Conservation (phyloP, 2,113 vertebrate genomes). For the Halichoerus grypus region DNA sequence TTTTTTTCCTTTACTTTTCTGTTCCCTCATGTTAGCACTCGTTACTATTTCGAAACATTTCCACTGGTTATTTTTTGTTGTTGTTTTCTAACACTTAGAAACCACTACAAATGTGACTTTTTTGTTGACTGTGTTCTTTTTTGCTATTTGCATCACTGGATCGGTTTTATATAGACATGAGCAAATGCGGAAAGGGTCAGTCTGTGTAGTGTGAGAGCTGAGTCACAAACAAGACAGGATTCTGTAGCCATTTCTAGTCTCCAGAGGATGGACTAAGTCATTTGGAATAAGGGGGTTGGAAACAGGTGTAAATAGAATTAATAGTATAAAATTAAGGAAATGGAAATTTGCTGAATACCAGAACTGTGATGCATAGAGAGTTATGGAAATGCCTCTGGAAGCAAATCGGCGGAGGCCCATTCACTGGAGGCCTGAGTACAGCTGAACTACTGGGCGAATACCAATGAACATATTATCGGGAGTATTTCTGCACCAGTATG, state of each 20-base stretch:
- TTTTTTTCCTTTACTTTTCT: constrained; percentile 25
- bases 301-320: constrained; percentile 30
- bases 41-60: background rate
- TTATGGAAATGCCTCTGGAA: constrained; percentile 63
- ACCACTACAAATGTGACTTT: background rate
- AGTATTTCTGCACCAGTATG: constrained; percentile 31
- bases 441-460: constrained; percentile 31
- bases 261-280: background rate
- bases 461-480: background rate
- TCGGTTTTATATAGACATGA: constrained; percentile 33
- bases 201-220: background rate
- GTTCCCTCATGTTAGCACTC: background rate
- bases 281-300: constrained; percentile 4
- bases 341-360: constrained; percentile 42
- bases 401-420: constrained; percentile 19
- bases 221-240: background rate
- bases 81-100: constrained; percentile 38
- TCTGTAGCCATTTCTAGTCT: constrained; percentile 32
- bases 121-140: background rate
- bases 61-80: background rate
- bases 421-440: background rate
- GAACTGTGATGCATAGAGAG: background rate
- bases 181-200: background rate
- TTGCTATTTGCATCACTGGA: background rate
- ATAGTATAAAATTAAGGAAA: constrained; percentile 61